These are phyloP conservation scores for Amblyopsis rosae DNA, from an alignment of 2,113 vertebrate genomes.

Conservation along the genomic window DNA sequence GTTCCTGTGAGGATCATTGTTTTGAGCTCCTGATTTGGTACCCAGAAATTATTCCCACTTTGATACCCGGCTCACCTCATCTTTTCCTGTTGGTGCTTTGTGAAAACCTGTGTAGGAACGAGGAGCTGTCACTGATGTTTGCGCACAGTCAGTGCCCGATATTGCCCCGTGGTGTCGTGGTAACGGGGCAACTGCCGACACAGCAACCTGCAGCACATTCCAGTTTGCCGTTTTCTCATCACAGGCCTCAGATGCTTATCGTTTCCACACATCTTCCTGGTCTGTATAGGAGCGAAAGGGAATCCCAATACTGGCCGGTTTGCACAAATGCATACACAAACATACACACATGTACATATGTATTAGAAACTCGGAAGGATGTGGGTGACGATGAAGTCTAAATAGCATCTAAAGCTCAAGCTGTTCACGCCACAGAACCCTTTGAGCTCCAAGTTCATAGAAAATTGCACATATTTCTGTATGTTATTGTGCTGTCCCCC, in stretches of 20 bases:
- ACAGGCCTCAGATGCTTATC: constrained; percentile 7
- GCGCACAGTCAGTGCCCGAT: constrained; percentile 45
- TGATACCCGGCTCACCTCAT: constrained; percentile 19
- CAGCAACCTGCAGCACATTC: constrained; percentile 30
- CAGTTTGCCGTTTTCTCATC: constrained; percentile 29
- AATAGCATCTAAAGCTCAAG: constrained; percentile 47
- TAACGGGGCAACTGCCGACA: constrained; percentile 21
- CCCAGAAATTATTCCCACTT: constrained; percentile 31
- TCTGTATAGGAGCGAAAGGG: constrained; percentile 51
- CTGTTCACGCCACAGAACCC: constrained; percentile 50
- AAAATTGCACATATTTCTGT: constrained; percentile 46
- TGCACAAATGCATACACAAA: not conserved
- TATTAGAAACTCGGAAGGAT: constrained; percentile 34
- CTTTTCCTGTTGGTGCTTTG: constrained; percentile 30
- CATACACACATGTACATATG: too few species aligned
- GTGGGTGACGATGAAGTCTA: constrained; percentile 48
- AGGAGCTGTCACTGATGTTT: constrained; percentile 46
- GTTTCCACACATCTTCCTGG: constrained; percentile 38
- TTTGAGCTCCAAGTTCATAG: constrained; percentile 51
- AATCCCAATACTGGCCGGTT: constrained; percentile 35
- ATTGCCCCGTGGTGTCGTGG: constrained; percentile 35
- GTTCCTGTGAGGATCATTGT: constrained; percentile 62
- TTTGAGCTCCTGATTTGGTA: constrained; percentile 54
- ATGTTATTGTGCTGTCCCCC: constrained; percentile 31
- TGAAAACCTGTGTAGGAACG: constrained; percentile 46